phyloP scores from a whole-genome alignment of 2,113 vertebrate genomes.

The Mesoclemmys tuberculata region DNA sequence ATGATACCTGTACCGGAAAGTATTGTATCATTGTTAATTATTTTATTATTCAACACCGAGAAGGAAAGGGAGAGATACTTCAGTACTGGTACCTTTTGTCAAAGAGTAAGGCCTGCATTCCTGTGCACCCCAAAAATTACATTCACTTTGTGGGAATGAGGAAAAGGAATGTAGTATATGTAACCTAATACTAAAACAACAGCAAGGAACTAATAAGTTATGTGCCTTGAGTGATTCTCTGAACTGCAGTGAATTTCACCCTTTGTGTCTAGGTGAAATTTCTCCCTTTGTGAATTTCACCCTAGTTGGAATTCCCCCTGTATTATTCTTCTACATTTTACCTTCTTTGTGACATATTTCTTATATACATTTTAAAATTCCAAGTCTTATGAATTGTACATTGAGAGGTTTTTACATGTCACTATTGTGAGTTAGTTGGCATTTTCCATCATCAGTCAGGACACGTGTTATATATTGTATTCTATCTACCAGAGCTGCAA shows the following conservation, averaged over 20 bases:
- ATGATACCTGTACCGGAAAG: neutral
- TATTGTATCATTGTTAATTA: neutral
- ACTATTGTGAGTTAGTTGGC: neutral
- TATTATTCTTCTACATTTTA: neutral
- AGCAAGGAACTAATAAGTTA: neutral
- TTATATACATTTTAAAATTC: neutral
- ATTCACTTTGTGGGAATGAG: neutral
- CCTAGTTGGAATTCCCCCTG: neutral
- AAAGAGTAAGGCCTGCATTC: neutral
- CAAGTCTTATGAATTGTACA: neutral
- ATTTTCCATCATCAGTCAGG: neutral
- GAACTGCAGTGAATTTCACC: neutral
- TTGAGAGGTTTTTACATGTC: neutral
- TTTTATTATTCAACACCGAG: neutral
- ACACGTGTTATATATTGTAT: neutral
- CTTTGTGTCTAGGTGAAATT: accelerated
- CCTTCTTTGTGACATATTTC: neutral
- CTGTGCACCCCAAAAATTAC: neutral
- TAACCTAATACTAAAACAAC: neutral
- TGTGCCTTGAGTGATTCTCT: neutral
- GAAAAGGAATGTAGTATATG: neutral
- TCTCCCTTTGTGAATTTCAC: neutral
- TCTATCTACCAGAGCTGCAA: neutral
- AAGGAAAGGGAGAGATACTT: neutral
- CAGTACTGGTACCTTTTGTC: neutral